Conservation (phyloP, 2,888 invertebrate genomes). For the Thecophora atra region DNA sequence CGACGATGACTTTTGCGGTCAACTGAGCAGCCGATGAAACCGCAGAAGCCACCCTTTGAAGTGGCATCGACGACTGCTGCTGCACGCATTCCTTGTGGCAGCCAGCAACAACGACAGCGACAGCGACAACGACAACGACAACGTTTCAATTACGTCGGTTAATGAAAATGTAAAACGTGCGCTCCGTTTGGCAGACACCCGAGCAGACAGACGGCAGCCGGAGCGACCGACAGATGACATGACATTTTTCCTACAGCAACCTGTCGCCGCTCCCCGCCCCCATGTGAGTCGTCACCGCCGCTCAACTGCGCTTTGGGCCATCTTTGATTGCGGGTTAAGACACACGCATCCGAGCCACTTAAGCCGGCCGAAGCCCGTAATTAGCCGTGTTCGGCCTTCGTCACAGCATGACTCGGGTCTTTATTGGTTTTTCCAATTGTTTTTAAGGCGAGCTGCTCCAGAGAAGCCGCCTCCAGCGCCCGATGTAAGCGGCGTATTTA, state of each 20-base stretch:
- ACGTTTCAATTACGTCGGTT: not conserved
- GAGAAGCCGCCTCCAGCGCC: not conserved
- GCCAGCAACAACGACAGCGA: not conserved
- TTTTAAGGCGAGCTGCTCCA: not conserved
- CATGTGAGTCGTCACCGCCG: not conserved
- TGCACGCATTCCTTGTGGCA: not conserved
- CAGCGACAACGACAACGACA: not conserved
- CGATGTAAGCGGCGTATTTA: not conserved
- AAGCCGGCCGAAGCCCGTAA: not conserved
- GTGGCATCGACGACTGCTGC: too few species aligned
- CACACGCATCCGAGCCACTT: not conserved
- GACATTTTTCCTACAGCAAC: constrained; percentile 1
- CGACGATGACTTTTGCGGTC: constrained; percentile 20
- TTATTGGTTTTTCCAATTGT: constrained; percentile 9
- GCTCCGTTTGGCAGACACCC: not conserved
- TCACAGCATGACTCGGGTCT: constrained; percentile 6
- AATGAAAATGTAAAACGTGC: constrained; percentile 5
- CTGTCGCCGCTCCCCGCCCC: not conserved
- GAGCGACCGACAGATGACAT: constrained; percentile 1
- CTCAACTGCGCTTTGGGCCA: not conserved
- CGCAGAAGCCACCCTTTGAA: not conserved
- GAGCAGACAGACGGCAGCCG: not conserved
- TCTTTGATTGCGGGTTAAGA: constrained; percentile 3
- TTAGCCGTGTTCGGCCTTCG: constrained; percentile 1
- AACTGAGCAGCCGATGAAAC: constrained; percentile 16